Percentiles rank a stretch among this genome's conserved stretches.
These are phyloP conservation scores for Coenonympha glycerion DNA, from an alignment of 2,888 invertebrate species.

Conservation along the genomic window DNA sequence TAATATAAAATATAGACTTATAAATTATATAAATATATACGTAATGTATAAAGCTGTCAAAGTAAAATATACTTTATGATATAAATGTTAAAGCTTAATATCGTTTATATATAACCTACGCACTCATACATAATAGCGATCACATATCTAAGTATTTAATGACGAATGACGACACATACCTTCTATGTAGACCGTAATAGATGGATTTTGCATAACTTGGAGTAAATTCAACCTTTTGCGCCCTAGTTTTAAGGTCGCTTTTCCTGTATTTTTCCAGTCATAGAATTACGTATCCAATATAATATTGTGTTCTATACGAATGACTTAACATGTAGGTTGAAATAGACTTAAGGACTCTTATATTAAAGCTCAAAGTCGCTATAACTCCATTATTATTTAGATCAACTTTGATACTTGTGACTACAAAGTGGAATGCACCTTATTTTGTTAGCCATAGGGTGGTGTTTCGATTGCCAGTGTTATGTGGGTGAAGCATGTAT, in stretches of 20 bases:
- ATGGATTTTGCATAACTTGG: too few species aligned
- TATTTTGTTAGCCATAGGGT: neutral
- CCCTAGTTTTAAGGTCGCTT: too few species aligned
- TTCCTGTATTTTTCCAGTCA: too few species aligned
- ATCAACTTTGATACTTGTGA: neutral
- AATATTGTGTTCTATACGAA: neutral
- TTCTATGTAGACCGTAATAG: too few species aligned
- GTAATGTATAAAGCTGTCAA: neutral
- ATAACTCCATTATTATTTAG: neutral
- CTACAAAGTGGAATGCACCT: neutral
- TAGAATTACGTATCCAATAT: too few species aligned
- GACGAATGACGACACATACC: neutral
- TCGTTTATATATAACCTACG: neutral
- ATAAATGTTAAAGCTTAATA: neutral
- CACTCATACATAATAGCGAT: neutral
- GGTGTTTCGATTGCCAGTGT: neutral
- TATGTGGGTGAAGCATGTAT: neutral
- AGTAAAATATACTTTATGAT: neutral
- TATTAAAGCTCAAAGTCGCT: neutral
- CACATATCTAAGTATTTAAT: neutral
- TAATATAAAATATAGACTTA: too few species aligned
- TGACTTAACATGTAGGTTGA: neutral
- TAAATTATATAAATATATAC: too few species aligned
- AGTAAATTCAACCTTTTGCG: too few species aligned
- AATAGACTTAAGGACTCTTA: neutral